Percentiles rank a stretch among this genome's conserved stretches.
Conservation (phyloP, 2,113 vertebrate species). For the Phrynosoma blainvillii region DNA sequence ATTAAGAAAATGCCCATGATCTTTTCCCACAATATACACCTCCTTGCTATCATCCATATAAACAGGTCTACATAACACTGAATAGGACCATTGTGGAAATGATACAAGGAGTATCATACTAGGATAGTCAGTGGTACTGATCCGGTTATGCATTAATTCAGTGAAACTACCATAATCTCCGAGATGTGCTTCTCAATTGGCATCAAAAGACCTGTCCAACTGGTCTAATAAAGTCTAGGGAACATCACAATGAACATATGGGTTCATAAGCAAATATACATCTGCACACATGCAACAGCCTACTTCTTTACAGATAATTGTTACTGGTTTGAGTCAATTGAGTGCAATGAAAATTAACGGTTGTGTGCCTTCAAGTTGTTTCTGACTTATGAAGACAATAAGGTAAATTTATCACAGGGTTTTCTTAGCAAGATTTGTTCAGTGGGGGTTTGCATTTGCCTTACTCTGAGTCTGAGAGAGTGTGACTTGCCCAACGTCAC, state of each 20-base stretch:
- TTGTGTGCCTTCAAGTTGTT: too few species aligned
- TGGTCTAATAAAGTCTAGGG: background rate
- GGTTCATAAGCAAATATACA: background rate
- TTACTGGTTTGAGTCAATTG: background rate
- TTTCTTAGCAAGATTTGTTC: too few species aligned
- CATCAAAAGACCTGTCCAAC: background rate
- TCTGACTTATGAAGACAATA: too few species aligned
- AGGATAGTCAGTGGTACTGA: background rate
- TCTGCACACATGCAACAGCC: background rate
- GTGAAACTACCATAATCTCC: too few species aligned
- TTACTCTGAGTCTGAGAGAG: background rate
- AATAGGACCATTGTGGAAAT: background rate
- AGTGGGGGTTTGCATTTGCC: too few species aligned
- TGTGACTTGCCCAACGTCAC: background rate
- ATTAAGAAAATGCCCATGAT: constrained; percentile 12
- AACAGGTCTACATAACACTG: background rate
- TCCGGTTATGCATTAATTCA: background rate
- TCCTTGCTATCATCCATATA: too few species aligned
- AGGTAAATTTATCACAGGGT: too few species aligned
- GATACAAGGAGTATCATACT: background rate
- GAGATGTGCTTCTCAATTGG: background rate
- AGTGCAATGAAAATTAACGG: background rate
- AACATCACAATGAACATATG: background rate
- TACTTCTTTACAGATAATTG: background rate
- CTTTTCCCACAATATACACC: constrained; percentile 15